Conservation (phyloP, 2,113 vertebrate genomes). For the Rousettus leschenaultii region DNA sequence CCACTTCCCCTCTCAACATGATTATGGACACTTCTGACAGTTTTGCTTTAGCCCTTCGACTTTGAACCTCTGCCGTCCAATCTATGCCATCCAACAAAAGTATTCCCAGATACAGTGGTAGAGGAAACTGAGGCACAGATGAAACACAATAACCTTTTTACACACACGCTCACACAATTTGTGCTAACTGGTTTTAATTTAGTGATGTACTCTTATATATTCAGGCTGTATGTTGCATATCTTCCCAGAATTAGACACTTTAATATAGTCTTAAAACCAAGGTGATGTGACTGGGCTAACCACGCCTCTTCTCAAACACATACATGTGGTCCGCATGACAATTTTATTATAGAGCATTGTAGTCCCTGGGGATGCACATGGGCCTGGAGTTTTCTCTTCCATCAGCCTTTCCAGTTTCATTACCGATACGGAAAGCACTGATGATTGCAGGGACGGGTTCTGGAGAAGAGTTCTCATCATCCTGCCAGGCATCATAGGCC, state of each 20-base stretch:
- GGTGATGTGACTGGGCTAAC: neutral
- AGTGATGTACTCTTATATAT: neutral
- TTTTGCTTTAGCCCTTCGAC: too few species aligned
- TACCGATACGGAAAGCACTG: neutral
- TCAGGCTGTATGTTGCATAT: neutral
- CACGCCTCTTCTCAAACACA: neutral
- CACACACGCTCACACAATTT: neutral
- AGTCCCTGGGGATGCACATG: neutral
- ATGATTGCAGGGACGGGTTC: neutral
- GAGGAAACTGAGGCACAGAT: neutral
- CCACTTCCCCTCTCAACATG: neutral
- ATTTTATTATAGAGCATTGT: neutral
- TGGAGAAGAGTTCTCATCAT: neutral
- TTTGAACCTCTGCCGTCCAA: too few species aligned
- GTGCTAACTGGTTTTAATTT: neutral
- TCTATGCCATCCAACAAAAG: neutral
- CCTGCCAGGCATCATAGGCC: neutral
- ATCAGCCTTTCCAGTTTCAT: neutral
- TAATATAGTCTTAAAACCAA: neutral
- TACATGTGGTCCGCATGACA: too few species aligned
- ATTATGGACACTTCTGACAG: neutral
- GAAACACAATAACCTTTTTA: neutral
- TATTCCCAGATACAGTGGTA: neutral
- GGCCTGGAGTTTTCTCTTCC: neutral
- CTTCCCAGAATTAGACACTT: neutral